These are phyloP conservation scores for Arctia plantaginis DNA, from an alignment of 2,888 invertebrate genomes.

Conservation along the genomic window DNA sequence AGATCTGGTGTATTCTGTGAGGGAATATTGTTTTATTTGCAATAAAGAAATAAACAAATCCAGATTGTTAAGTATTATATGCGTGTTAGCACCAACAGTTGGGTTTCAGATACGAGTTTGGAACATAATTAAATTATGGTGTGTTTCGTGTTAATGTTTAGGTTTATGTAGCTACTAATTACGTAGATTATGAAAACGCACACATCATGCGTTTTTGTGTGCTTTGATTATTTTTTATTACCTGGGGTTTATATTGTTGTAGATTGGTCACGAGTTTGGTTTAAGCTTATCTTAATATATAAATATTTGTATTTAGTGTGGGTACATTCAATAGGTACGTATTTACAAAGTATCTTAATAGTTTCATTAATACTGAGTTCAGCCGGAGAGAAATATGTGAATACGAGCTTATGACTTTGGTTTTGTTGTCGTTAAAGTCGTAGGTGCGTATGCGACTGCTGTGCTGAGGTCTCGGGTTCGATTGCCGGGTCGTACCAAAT, in stretches of 20 bases:
- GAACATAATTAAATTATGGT: slow-evolving; percentile 11
- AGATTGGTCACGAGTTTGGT: background rate
- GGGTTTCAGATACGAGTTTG: slow-evolving; percentile 13
- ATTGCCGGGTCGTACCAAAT: no score
- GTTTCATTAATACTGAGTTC: no score
- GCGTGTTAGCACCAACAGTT: slow-evolving; percentile 2
- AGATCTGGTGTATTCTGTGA: background rate
- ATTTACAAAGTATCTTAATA: no score
- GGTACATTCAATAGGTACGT: no score
- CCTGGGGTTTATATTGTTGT: background rate
- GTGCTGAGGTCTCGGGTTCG: no score
- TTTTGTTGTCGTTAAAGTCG: no score
- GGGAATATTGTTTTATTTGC: background rate
- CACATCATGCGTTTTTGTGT: background rate
- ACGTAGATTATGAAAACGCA: slow-evolving; percentile 8
- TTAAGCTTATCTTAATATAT: no score
- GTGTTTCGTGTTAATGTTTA: slow-evolving; percentile 24
- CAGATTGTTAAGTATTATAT: background rate
- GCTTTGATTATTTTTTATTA: background rate
- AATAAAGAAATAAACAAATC: background rate
- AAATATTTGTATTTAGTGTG: no score
- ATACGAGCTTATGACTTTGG: no score
- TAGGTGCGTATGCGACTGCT: no score
- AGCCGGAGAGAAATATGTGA: no score
- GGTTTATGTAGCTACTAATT: slow-evolving; percentile 24